Evolutionary conservation across 2,113 vertebrate species (phyloP).

Genomic region (Opisthocomus hoazin): DNA sequence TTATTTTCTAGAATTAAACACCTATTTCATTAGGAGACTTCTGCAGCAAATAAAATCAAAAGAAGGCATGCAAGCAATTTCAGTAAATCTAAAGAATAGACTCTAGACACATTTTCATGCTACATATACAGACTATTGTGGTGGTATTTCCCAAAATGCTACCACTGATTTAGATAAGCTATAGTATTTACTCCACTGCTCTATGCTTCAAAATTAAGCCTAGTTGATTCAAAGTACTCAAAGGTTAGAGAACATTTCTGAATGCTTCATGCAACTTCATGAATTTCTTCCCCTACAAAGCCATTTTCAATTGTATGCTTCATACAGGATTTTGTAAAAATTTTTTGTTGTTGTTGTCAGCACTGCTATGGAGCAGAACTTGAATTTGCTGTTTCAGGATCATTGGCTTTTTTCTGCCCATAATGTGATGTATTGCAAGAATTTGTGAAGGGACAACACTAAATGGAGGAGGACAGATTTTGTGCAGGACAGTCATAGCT

Average conservation of each 20-base stretch:
- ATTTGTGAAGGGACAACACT: background rate
- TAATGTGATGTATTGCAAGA: background rate
- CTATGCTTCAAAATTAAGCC: background rate
- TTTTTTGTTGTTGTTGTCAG: background rate
- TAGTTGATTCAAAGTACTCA: background rate
- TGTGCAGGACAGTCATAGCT: background rate
- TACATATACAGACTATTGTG: background rate
- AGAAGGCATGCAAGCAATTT: background rate
- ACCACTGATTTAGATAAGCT: background rate
- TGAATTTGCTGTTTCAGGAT: background rate
- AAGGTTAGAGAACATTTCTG: background rate
- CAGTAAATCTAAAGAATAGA: background rate
- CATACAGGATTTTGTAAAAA: background rate
- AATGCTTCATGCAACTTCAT: background rate
- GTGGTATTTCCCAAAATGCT: background rate
- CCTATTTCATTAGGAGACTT: background rate
- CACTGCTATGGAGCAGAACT: background rate
- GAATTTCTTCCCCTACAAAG: background rate
- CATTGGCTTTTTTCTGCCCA: background rate
- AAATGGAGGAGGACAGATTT: background rate
- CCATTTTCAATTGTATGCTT: background rate
- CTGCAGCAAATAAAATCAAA: background rate
- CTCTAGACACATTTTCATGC: background rate
- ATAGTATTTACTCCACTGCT: background rate
- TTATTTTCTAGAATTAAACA: background rate